Evolutionary conservation across 2,888 invertebrate genomes (phyloP).

Genomic region (Laspeyria flexula): DNA sequence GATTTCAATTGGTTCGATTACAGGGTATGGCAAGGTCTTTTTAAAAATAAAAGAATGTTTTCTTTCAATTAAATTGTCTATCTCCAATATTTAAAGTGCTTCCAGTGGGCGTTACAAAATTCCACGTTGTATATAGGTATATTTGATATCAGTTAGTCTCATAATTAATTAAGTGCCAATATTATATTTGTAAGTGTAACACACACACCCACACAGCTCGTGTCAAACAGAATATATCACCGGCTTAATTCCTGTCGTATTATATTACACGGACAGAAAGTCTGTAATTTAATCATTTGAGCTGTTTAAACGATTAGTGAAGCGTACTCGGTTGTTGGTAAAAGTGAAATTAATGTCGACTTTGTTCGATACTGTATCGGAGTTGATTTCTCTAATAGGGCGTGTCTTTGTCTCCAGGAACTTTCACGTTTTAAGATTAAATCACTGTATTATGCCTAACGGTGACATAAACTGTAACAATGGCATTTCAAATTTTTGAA

Average conservation of each 20-base stretch:
- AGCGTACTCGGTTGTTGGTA: slow-evolving; percentile 65
- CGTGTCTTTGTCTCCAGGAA: slow-evolving; percentile 46
- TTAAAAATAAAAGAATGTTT: too few relatives aligned
- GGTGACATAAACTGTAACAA: background rate
- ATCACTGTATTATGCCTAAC: background rate
- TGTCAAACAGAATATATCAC: slow-evolving; percentile 6
- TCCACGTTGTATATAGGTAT: too few relatives aligned
- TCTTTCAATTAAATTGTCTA: too few relatives aligned
- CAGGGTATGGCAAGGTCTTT: too few relatives aligned
- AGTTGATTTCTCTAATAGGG: slow-evolving; percentile 54
- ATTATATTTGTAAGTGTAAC: too few relatives aligned
- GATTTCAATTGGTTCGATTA: too few relatives aligned
- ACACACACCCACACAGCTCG: background rate
- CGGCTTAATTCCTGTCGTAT: slow-evolving; percentile 36
- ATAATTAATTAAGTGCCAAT: too few relatives aligned
- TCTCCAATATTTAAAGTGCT: too few relatives aligned
- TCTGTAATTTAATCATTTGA: slow-evolving; percentile 66
- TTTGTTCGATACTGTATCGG: slow-evolving; percentile 52
- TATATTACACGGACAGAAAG: slow-evolving; percentile 66
- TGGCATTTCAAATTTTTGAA: background rate
- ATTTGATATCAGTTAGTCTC: too few relatives aligned
- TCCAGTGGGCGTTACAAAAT: too few relatives aligned
- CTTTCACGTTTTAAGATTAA: slow-evolving; percentile 43
- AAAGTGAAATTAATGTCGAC: slow-evolving; percentile 71
- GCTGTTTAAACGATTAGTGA: slow-evolving; percentile 70